phyloP scores from a whole-genome alignment of 2,113 vertebrate species.

The Tachycineta bicolor region DNA sequence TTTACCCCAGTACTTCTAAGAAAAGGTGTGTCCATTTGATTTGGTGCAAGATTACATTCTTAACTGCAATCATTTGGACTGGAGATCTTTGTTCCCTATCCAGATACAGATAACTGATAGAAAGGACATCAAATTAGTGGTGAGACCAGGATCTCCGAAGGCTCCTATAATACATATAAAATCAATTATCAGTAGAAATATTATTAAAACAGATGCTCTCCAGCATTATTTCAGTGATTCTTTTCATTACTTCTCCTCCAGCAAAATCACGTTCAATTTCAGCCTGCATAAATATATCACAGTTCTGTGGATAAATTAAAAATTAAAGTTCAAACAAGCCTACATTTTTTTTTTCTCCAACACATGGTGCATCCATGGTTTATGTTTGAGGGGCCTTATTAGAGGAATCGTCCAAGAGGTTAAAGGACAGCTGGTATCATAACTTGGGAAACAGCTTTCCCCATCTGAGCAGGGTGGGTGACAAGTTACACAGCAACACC shows the following conservation, averaged over 20 bases:
- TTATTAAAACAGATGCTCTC: neutral
- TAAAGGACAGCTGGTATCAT: neutral
- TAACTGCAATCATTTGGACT: neutral
- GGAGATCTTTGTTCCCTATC: accelerated
- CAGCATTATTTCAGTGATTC: neutral
- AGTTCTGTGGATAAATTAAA: neutral
- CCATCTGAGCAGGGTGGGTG: neutral
- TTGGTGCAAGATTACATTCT: neutral
- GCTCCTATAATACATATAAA: neutral
- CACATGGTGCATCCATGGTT: neutral
- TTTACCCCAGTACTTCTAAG: neutral
- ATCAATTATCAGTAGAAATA: neutral
- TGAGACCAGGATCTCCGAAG: neutral
- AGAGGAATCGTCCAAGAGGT: neutral
- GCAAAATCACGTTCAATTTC: neutral
- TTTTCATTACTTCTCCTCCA: neutral
- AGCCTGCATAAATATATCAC: neutral
- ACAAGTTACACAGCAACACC: slow-evolving; percentile 52
- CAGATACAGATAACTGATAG: neutral
- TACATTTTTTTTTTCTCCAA: neutral
- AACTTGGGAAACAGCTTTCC: neutral
- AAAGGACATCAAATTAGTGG: accelerated
- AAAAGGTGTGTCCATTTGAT: accelerated
- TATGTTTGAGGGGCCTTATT: neutral
- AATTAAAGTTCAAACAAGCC: neutral